Percentiles rank a stretch among this genome's conserved stretches.
phyloP scores from a whole-genome alignment of 2,888 invertebrate species.

The Hydriomena furcata region DNA sequence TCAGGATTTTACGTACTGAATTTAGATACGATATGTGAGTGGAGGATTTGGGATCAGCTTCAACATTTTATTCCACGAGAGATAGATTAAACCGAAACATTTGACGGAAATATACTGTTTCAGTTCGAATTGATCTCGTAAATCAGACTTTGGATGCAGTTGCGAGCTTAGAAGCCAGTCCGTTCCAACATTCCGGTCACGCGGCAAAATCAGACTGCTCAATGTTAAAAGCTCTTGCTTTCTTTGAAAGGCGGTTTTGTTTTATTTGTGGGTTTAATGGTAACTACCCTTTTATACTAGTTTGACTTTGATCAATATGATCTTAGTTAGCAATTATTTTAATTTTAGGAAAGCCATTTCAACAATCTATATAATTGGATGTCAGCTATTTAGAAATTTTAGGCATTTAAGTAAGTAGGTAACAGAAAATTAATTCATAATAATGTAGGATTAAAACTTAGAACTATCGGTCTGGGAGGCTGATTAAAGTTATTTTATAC shows the following conservation, averaged over 20 bases:
- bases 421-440: no score
- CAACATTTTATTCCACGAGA: no score
- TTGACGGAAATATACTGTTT: constrained; percentile 12
- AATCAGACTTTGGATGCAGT: constrained; percentile 26
- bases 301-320: neutral
- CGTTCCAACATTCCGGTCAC: constrained; percentile 68
- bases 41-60: no score
- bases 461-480: no score
- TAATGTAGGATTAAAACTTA: no score
- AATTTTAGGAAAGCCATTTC: no score
- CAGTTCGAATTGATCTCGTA: constrained; percentile 21
- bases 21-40: no score
- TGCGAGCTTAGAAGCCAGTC: constrained; percentile 25
- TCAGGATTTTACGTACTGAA: no score
- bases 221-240: constrained; percentile 57
- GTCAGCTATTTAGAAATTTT: no score
- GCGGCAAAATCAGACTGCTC: constrained; percentile 60
- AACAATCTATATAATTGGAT: no score
- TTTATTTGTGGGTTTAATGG: constrained; percentile 39
- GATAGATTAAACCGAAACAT: neutral
- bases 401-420: no score
- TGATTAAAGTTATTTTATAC: constrained; percentile 16
- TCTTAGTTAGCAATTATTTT: no score
- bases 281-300: neutral
- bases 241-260: constrained; percentile 55